Base-by-base conservation (phyloP, 2,888 invertebrate genomes). In the Drosophila mettleri region DNA sequence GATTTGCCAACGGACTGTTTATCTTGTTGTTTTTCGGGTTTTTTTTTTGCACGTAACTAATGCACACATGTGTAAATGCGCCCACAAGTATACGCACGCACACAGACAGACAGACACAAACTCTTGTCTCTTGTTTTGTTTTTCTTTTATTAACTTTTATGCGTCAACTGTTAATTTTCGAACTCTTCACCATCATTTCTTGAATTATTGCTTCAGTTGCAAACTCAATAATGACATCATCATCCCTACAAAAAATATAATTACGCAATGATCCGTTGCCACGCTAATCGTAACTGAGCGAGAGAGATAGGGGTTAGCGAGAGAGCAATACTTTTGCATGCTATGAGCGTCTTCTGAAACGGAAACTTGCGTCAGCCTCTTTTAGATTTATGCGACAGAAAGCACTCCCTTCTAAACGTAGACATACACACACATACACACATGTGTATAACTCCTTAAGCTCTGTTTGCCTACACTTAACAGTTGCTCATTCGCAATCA, bases 181-280 rank as follows among this genome's bases (percentile, higher is more conserved):
- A 68, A 48, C 80, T 69, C 74, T 72, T 82, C 83, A 85, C 69
- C 63, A 16, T 72, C 63, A 16, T 51, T 48, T 51, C 52, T 43
- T 69, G 55, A 77, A 49, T 67, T 81, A 82, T 81, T 79, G 77
- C 70, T 64, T 69, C 68, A 78, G 65, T 60, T 77, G 75, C 75
- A 64, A 45, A 75, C 49, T 45, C 49, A 62, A 48, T 41, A 55
- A 72, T 75, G 74, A 74, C 75, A 74, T 74, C 73, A 70, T 69
- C 68, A 70, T 74, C 74, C 74, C 66, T 70, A 62, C 55, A 45
- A 61, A 29, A 58, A 61, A 46, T 49, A 51, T 61, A 41, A 74
- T 74, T 74, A 74, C 74, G 74, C 74, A 74, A 74, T 70, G 61
- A 69, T 65, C 53, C 57, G 57, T 55, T 52, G 63, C 69, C 46